Percentiles rank a stretch among this genome's conserved stretches.
Conservation (phyloP, 2,888 invertebrate species). For the Orchesella flavescens region DNA sequence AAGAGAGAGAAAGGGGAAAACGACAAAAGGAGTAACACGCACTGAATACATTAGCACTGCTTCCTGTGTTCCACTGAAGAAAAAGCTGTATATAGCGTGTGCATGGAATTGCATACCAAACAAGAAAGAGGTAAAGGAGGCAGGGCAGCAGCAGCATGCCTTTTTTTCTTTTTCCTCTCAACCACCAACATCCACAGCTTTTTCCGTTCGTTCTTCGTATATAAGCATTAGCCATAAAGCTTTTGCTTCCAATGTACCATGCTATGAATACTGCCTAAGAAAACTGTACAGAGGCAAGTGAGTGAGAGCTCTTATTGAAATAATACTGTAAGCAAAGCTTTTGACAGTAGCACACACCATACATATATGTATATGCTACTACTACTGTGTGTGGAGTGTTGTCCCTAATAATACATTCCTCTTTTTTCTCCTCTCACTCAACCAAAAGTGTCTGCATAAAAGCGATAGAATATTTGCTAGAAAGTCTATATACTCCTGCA, state of each 20-base stretch:
- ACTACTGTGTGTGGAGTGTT: not conserved
- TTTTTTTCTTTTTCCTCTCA: conserved; percentile 3
- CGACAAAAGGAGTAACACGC: conserved; percentile 21
- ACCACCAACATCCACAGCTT: not conserved
- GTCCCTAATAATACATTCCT: no score
- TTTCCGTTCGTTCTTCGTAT: not conserved
- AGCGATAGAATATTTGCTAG: no score
- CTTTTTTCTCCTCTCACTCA: no score
- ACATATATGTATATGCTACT: not conserved
- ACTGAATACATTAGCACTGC: conserved; percentile 27
- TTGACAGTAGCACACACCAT: no score
- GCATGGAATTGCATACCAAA: conserved; percentile 28
- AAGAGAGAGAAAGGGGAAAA: not conserved
- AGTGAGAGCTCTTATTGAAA: conserved; percentile 1
- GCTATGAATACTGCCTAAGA: no score
- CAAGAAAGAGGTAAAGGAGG: conserved; percentile 6
- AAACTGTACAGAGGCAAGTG: not conserved
- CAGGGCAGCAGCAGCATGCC: not conserved
- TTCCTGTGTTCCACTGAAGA: conserved; percentile 5
- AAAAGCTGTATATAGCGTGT: not conserved
- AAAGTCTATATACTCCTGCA: no score
- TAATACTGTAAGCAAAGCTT: not conserved
- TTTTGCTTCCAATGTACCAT: no score
- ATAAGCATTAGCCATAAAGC: not conserved
- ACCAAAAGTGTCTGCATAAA: no score